Percentiles rank a stretch among this genome's conserved stretches.
Evolutionary conservation across 2,888 invertebrate genomes (phyloP).

Genomic region (Antitype chi): DNA sequence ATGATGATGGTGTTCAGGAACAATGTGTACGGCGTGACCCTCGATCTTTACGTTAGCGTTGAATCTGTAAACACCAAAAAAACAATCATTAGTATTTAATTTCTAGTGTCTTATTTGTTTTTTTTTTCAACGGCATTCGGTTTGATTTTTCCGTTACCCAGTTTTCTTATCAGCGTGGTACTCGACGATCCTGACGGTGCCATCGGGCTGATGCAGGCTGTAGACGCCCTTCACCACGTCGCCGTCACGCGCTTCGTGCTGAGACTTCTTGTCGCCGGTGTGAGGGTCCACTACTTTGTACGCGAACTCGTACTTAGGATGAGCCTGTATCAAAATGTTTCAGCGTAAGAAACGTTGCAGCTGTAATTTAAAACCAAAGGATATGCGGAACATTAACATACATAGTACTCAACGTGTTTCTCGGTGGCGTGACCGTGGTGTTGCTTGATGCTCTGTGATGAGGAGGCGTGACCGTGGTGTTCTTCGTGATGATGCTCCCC

Average conservation of each 20-base stretch:
- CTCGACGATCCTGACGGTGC: constrained; percentile 36
- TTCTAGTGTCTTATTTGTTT: background rate
- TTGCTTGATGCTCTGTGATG: constrained; percentile 69
- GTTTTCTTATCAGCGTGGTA: constrained; percentile 59
- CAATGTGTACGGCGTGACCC: constrained; percentile 28
- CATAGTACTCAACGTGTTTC: constrained; percentile 70
- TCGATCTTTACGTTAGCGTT: constrained; percentile 25
- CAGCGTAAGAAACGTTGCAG: background rate
- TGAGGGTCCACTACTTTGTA: background rate
- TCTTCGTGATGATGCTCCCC: constrained; percentile 31
- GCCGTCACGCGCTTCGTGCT: background rate
- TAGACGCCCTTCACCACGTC: background rate
- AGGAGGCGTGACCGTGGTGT: constrained; percentile 63
- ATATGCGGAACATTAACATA: constrained; percentile 37
- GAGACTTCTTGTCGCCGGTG: background rate
- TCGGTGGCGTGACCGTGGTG: constrained; percentile 65
- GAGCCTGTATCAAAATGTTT: constrained; percentile 75
- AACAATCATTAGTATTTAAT: background rate
- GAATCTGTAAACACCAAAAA: constrained; percentile 10
- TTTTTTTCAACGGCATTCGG: no score
- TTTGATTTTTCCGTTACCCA: constrained; percentile 25
- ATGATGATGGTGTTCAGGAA: constrained; percentile 20
- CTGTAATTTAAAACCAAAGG: background rate
- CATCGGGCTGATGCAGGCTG: background rate
- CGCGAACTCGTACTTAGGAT: constrained; percentile 15